Conservation (phyloP, 2,797 vertebrate genomes). For the Acridotheres tristis region DNA sequence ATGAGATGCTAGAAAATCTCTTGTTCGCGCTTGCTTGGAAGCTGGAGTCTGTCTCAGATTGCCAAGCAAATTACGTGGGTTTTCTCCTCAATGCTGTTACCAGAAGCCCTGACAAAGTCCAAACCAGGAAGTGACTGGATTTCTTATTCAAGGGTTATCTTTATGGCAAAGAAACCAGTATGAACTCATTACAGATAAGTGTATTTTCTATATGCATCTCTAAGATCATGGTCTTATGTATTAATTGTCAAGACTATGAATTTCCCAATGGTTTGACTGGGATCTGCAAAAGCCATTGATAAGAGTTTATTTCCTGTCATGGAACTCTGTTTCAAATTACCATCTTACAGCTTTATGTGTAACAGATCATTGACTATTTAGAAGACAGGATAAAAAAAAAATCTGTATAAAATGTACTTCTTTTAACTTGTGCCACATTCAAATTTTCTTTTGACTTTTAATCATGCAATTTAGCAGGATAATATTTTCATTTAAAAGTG, state of each 20-base stretch:
- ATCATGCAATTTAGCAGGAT: not conserved
- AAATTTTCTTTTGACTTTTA: not conserved
- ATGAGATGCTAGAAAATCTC: conserved; percentile 9
- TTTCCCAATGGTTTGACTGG: conserved; percentile 30
- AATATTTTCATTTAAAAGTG: not conserved
- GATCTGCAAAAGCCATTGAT: conserved; percentile 65
- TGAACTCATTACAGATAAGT: conserved; percentile 30
- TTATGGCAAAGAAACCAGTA: not conserved
- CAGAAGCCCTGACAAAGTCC: conserved; percentile 33
- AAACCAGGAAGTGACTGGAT: conserved; percentile 41
- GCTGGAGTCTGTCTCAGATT: not conserved
- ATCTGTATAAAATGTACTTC: not conserved
- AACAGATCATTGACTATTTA: conserved; percentile 32
- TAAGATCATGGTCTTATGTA: not conserved
- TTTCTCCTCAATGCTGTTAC: conserved; percentile 36
- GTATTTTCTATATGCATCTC: not conserved
- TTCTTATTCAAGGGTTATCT: conserved; percentile 39
- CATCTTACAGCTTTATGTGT: conserved; percentile 23
- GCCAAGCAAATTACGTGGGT: not conserved
- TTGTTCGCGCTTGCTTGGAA: not conserved
- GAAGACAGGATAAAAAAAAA: not conserved
- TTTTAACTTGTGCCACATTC: not conserved
- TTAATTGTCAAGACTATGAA: conserved; percentile 16
- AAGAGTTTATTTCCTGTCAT: conserved; percentile 50
- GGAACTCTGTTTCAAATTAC: conserved; percentile 52